Percentiles rank a stretch among this genome's conserved stretches.
These are phyloP conservation scores for Orchesellides sinensis DNA, from an alignment of 2,888 invertebrate genomes.

Conservation along the genomic window DNA sequence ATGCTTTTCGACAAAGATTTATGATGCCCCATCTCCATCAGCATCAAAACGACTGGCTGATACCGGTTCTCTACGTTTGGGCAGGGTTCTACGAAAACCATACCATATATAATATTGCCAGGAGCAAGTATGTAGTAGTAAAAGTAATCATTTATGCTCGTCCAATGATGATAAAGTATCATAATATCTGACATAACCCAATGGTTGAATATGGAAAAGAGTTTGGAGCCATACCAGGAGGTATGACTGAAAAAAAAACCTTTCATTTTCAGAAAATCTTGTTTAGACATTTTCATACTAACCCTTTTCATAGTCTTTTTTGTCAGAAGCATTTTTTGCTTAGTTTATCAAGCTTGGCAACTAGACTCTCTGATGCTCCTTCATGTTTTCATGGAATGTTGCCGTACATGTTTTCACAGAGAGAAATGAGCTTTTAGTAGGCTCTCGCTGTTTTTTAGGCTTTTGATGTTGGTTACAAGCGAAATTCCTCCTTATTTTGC, in stretches of 20 bases:
- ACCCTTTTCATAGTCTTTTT: not conserved
- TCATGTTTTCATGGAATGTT: not conserved
- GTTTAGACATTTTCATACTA: not conserved
- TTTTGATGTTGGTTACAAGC: no score
- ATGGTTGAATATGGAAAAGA: not conserved
- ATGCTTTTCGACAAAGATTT: constrained; percentile 22
- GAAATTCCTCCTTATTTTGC: no score
- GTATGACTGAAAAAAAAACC: not conserved
- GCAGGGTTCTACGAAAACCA: constrained; percentile 2
- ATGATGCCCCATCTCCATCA: constrained; percentile 1
- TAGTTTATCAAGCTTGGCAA: not conserved
- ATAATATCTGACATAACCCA: not conserved
- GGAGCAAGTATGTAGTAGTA: no score
- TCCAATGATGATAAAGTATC: not conserved
- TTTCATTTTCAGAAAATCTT: not conserved
- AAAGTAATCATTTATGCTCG: not conserved
- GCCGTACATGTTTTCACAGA: not conserved
- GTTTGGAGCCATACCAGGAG: not conserved
- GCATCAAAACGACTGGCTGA: not conserved
- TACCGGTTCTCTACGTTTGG: constrained; percentile 1
- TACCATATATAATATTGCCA: no score
- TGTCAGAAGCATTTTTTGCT: not conserved
- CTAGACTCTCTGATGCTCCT: not conserved
- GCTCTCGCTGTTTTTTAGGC: no score
- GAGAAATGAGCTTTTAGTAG: no score